These are phyloP conservation scores for Nyctereutes procyonoides DNA, from an alignment of 2,113 vertebrate genomes.

Conservation along the genomic window DNA sequence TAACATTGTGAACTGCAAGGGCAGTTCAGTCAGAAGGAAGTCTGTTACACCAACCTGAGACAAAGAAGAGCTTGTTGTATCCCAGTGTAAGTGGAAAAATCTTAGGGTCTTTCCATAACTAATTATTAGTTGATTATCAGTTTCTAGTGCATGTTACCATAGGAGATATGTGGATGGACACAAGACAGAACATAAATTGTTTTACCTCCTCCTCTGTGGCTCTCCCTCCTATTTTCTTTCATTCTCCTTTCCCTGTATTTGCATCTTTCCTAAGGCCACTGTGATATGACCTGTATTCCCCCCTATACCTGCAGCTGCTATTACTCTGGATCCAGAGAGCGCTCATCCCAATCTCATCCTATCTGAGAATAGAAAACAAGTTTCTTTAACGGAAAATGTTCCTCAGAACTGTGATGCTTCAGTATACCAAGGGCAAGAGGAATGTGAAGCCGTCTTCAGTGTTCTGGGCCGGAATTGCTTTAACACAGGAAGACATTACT, in stretches of 20 bases:
- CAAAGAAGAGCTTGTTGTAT: neutral
- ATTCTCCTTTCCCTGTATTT: neutral
- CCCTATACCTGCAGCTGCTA: neutral
- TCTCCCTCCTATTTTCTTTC: neutral
- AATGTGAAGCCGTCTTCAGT: conserved; percentile 83
- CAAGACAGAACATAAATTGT: neutral
- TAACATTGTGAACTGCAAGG: neutral
- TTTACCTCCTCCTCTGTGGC: neutral
- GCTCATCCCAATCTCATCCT: conserved; percentile 57
- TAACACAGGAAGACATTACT: conserved; percentile 60
- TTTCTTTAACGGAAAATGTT: conserved; percentile 66
- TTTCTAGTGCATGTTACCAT: neutral
- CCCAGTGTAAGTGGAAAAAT: neutral
- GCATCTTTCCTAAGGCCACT: neutral
- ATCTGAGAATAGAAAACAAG: conserved; percentile 8
- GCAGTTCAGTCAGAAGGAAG: neutral
- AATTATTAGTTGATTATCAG: neutral
- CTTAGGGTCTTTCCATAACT: neutral
- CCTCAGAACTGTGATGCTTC: neutral
- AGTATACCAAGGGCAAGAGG: conserved; percentile 23
- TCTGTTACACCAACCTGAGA: neutral
- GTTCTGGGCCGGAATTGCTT: conserved; percentile 50
- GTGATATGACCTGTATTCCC: neutral
- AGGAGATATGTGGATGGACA: neutral
- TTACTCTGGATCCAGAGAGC: conserved; percentile 38